Evolutionary conservation across 2,888 invertebrate species (phyloP).

Genomic region (Panorpa germanica): DNA sequence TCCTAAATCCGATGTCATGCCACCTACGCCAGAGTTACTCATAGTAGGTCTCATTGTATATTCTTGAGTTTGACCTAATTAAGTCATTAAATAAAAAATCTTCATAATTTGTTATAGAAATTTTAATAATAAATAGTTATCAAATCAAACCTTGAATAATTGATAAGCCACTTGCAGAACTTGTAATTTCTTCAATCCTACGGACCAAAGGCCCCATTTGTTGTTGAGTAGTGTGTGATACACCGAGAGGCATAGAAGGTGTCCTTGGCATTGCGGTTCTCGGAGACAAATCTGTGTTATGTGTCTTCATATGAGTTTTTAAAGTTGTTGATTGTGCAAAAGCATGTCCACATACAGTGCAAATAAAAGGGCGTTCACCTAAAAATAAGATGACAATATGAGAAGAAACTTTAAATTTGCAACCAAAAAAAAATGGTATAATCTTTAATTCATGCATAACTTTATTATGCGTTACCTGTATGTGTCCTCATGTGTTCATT

Average conservation of each 20-base stretch:
- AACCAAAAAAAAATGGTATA: no score
- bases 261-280: background rate
- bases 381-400: background rate
- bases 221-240: conserved; percentile 7
- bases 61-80: no score
- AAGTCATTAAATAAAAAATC: no score
- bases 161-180: background rate
- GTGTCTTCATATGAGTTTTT: conserved; percentile 25
- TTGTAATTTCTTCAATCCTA: no score
- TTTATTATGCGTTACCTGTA: conserved; percentile 8
- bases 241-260: background rate
- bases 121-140: no score
- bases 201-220: conserved; percentile 5
- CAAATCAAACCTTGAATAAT: conserved; percentile 1
- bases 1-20: no score
- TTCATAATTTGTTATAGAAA: no score
- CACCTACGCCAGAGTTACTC: no score
- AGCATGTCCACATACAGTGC: conserved; percentile 23
- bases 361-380: conserved; percentile 17
- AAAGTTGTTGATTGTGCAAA: conserved; percentile 27
- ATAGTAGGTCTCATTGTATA: no score
- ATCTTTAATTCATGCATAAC: conserved; percentile 1
- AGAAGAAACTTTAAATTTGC: background rate
- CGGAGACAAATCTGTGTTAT: conserved; percentile 19
- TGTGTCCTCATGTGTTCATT: conserved; percentile 11